Conservation (phyloP, 2,797 vertebrate genomes). For the Luscinia luscinia region DNA sequence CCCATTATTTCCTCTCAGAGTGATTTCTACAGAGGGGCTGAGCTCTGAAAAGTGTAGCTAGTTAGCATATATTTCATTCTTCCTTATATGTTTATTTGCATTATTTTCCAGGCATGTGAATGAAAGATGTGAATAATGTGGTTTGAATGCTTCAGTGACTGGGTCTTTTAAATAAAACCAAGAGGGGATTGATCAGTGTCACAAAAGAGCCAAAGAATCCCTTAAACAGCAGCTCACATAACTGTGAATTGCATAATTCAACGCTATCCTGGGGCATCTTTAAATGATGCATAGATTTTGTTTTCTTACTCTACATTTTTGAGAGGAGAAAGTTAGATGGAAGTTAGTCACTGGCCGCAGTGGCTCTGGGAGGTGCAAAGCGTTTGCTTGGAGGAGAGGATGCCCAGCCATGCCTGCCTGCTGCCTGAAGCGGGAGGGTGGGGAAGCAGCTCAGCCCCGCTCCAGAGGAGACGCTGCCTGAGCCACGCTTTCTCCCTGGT, state of each 20-base stretch:
- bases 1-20: conserved; percentile 42
- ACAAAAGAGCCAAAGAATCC: conserved; percentile 62
- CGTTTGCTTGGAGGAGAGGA: not conserved
- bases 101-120: conserved; percentile 63
- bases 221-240: conserved; percentile 71
- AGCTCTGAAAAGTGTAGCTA: conserved; percentile 63
- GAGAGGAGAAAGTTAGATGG: conserved; percentile 50
- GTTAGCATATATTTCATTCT: conserved; percentile 67
- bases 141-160: conserved; percentile 51
- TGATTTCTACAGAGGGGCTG: conserved; percentile 51
- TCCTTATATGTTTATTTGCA: conserved; percentile 55
- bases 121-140: conserved; percentile 38
- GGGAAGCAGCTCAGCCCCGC: not conserved
- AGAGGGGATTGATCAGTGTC: conserved; percentile 62
- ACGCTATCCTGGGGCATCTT: conserved; percentile 73
- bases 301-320: conserved; percentile 74
- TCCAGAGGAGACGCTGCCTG: not conserved
- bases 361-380: not conserved
- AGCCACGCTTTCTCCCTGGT: not conserved
- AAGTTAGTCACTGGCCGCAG: conserved; percentile 8
- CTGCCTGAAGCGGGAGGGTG: not conserved
- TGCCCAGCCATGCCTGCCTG: not conserved
- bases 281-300: conserved; percentile 80
- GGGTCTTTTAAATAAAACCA: conserved; percentile 58
- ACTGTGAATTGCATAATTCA: conserved; percentile 78